Evolutionary conservation across 2,888 invertebrate genomes (phyloP).

Genomic region (Dexiosoma caninum): DNA sequence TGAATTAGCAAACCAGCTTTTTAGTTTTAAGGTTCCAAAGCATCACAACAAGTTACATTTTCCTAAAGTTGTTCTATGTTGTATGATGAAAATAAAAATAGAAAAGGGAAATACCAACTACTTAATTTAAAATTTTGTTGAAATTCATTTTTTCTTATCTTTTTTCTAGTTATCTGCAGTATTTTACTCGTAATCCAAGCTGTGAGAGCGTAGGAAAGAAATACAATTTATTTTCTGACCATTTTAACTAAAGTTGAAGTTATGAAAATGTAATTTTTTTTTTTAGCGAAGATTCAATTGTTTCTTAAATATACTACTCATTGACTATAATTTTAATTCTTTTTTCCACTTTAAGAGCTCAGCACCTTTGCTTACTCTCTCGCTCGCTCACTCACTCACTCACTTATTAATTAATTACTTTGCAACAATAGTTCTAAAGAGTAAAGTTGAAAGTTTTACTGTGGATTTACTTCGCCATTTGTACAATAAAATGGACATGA

Average conservation of each 20-base stretch:
- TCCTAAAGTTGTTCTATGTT: too few relatives aligned
- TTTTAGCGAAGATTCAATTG: too few relatives aligned
- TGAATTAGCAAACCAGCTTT: not conserved
- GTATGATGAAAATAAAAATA: too few relatives aligned
- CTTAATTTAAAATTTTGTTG: not conserved
- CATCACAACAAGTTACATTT: not conserved
- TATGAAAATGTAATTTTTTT: not conserved
- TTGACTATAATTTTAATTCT: slow-evolving; percentile 42
- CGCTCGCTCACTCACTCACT: not conserved
- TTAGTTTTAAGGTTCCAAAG: not conserved
- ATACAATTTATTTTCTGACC: not conserved
- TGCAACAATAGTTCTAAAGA: not conserved
- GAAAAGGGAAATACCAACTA: too few relatives aligned
- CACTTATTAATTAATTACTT: slow-evolving; percentile 8
- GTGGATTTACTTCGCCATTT: not conserved
- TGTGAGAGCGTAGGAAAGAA: not conserved
- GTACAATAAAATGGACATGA: not conserved
- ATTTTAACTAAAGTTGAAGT: slow-evolving; percentile 21
- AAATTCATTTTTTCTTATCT: not conserved
- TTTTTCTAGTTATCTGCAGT: not conserved
- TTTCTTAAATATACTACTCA: slow-evolving; percentile 14
- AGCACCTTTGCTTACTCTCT: slow-evolving; percentile 27
- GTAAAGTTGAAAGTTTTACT: not conserved
- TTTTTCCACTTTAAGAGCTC: not conserved
- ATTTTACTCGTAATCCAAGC: not conserved